Evolutionary conservation across 2,888 invertebrate genomes (phyloP).

Genomic region (Drosophila helvetica): DNA sequence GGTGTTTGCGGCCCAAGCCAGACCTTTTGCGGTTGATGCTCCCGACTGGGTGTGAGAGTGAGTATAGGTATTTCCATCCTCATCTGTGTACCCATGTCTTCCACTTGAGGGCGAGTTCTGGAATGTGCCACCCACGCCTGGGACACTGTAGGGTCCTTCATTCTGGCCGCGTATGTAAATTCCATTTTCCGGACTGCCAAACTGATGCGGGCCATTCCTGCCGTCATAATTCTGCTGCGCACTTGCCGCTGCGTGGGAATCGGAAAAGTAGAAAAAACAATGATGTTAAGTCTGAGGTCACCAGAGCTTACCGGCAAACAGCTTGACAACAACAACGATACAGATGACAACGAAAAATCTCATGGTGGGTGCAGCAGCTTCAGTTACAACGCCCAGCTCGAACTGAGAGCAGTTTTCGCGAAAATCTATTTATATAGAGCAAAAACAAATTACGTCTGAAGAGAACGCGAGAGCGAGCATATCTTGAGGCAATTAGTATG

Average conservation of each 20-base stretch:
- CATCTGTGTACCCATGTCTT: constrained; percentile 54
- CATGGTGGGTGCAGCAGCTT: constrained; percentile 24
- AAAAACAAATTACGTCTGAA: not conserved
- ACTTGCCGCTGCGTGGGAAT: constrained; percentile 18
- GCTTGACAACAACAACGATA: not conserved
- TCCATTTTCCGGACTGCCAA: constrained; percentile 54
- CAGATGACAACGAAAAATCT: constrained; percentile 1
- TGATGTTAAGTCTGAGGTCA: not conserved
- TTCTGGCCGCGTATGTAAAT: constrained; percentile 64
- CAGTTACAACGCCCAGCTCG: constrained; percentile 13
- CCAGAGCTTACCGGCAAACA: constrained; percentile 27
- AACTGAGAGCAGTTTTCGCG: constrained; percentile 18
- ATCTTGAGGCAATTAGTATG: constrained; percentile 30
- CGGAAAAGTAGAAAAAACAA: not conserved
- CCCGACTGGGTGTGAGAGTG: constrained; percentile 10
- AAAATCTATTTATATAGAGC: constrained; percentile 22
- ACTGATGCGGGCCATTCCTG: constrained; percentile 54
- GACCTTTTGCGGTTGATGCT: not conserved
- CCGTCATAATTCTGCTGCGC: constrained; percentile 60
- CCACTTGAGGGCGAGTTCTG: constrained; percentile 43
- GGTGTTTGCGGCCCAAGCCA: not conserved
- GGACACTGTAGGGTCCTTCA: constrained; percentile 59
- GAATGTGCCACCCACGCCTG: constrained; percentile 58
- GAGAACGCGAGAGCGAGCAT: constrained; percentile 9
- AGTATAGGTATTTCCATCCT: constrained; percentile 46